Percentiles rank a stretch among this genome's conserved stretches.
Conservation (phyloP, 2,797 vertebrate species). For the Clarias fuscus region DNA sequence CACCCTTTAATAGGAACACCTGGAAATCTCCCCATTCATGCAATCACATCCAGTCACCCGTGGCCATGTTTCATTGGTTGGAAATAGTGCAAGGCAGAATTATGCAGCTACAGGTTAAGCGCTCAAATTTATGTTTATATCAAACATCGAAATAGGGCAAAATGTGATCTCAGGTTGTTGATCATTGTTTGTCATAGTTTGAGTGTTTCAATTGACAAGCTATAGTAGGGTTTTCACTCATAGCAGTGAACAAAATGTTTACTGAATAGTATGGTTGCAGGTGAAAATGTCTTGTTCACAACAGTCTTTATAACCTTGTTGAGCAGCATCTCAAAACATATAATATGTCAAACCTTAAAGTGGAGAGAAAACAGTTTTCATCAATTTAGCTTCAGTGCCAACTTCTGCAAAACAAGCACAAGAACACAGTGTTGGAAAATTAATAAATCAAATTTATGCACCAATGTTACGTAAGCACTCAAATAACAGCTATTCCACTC, state of each 20-base stretch:
- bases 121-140: neutral
- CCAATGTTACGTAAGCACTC: neutral
- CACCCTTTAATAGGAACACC: neutral
- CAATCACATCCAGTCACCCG: neutral
- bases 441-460: slow-evolving; percentile 14
- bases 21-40: neutral
- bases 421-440: neutral
- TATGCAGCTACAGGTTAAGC: neutral
- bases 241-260: neutral
- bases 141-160: neutral
- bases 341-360: neutral
- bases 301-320: neutral
- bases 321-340: neutral
- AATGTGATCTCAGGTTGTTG: neutral
- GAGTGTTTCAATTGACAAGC: neutral
- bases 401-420: neutral
- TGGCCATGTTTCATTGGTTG: neutral
- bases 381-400: neutral
- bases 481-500: neutral
- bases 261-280: neutral
- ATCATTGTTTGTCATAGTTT: too few species aligned
- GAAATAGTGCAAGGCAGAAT: neutral
- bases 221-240: neutral
- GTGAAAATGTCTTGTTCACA: neutral
- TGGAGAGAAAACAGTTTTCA: neutral